Conservation (phyloP, 1,140 invertebrate species). For the Orchesella cincta region DNA sequence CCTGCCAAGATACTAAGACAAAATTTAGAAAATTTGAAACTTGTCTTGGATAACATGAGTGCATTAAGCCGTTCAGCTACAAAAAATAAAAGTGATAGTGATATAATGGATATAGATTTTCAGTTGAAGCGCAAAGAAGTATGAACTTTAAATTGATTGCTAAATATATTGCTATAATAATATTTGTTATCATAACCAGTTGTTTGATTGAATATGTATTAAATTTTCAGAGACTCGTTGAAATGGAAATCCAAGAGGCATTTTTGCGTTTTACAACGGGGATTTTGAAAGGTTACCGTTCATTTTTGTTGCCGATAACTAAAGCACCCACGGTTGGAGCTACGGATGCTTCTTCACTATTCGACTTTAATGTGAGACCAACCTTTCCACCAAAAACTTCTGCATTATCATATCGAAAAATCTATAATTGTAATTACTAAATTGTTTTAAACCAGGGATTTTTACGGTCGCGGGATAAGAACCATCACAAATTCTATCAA, state of each 20-base stretch:
- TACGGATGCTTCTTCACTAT: conserved; percentile 91
- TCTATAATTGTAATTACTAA: conserved; percentile 36
- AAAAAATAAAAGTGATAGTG: conserved; percentile 60
- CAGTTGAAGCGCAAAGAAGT: conserved; percentile 71
- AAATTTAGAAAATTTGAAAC: conserved; percentile 66
- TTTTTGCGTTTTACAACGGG: conserved; percentile 95
- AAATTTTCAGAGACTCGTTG: conserved; percentile 68
- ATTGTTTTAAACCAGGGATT: conserved; percentile 59
- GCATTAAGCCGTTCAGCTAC: conserved; percentile 54
- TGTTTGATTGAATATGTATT: background rate
- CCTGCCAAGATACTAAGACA: conserved; percentile 75
- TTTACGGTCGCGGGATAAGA: conserved; percentile 69
- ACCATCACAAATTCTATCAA: conserved; percentile 87
- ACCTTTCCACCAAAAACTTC: conserved; percentile 50
- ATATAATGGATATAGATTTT: conserved; percentile 70
- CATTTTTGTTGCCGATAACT: conserved; percentile 89
- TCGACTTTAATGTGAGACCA: conserved; percentile 83
- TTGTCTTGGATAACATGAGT: conserved; percentile 61
- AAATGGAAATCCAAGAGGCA: conserved; percentile 93
- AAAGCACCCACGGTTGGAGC: conserved; percentile 89
- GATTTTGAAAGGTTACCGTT: conserved; percentile 87
- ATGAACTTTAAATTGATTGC: conserved; percentile 19
- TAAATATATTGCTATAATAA: background rate
- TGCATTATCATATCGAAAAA: background rate
- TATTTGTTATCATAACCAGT: no score